phyloP scores from a whole-genome alignment of 2,797 vertebrate genomes.

The Bryconaethiops microstoma region DNA sequence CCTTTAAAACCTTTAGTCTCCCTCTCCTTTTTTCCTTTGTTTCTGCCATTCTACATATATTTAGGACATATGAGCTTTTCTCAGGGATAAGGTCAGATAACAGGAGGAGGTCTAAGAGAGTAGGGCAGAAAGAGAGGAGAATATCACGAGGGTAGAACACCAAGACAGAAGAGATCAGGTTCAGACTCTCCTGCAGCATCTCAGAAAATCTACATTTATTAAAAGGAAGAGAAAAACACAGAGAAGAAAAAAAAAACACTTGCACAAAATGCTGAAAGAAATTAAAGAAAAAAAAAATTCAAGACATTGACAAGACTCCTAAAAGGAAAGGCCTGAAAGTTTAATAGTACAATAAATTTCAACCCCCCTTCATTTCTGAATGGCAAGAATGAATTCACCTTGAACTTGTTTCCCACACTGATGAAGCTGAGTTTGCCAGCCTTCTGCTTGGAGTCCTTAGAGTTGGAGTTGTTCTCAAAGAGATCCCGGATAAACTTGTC shows the following conservation, averaged over 20 bases:
- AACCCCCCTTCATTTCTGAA: not conserved
- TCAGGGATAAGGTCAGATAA: conserved; percentile 78
- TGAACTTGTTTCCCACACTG: conserved; percentile 99
- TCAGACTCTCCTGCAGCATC: conserved; percentile 36
- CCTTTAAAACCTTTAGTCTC: conserved; percentile 30
- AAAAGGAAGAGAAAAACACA: not conserved
- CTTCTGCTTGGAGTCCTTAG: conserved; percentile 95
- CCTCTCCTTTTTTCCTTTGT: conserved; percentile 66
- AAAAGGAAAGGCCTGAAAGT: not conserved
- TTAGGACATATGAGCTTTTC: conserved; percentile 76
- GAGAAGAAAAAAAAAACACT: not conserved
- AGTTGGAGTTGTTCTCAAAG: conserved; percentile 91
- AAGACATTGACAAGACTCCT: not conserved
- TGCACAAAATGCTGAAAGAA: conserved; percentile 1
- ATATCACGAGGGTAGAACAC: conserved; percentile 65
- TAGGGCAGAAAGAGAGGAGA: conserved; percentile 68
- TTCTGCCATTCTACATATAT: conserved; percentile 71
- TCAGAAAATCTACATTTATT: conserved; percentile 15
- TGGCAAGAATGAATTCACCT: conserved; percentile 79
- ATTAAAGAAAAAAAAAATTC: conserved; percentile 11
- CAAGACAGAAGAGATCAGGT: conserved; percentile 39
- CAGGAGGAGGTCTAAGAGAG: conserved; percentile 73
- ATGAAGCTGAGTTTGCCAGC: conserved; percentile 97
- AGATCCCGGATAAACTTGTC: conserved; percentile 94
- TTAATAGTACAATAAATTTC: conserved; percentile 12